A percentile compares a stretch with the other conserved stretches of the same genome.
Conservation (phyloP, 2,113 vertebrate genomes). For the Trachemys scripta region DNA sequence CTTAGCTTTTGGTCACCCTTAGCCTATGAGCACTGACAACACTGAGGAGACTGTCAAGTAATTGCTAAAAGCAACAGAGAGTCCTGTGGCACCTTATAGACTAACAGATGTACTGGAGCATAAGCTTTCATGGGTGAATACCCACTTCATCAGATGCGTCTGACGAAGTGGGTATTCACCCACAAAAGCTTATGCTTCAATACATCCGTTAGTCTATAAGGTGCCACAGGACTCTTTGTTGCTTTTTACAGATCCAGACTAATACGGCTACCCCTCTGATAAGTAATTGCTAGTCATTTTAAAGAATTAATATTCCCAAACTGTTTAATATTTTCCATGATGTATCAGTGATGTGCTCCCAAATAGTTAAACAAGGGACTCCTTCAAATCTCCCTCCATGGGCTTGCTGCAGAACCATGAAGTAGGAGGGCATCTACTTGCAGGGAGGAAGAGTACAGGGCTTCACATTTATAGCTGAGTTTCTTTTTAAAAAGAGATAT, state of each 20-base stretch:
- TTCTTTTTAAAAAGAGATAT: not conserved
- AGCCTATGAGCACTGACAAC: not conserved
- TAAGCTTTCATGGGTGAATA: no score
- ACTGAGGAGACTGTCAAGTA: not conserved
- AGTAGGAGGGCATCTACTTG: not conserved
- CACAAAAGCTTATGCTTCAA: no score
- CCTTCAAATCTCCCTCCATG: rapidly evolving
- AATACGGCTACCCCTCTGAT: no score
- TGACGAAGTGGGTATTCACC: no score
- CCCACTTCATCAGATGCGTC: no score
- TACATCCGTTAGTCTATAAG: no score
- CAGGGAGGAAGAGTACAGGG: not conserved
- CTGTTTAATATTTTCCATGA: not conserved
- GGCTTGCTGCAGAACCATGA: not conserved
- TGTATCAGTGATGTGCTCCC: not conserved
- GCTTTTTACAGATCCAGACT: no score
- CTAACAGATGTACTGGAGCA: no score
- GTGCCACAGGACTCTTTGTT: no score
- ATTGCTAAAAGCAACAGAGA: not conserved
- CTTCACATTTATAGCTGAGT: not conserved
- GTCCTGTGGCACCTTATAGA: no score
- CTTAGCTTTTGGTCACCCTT: rapidly evolving
- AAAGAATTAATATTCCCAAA: not conserved
- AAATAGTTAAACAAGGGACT: not conserved
- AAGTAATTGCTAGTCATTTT: not conserved